Evolutionary conservation across 2,113 vertebrate species (phyloP).

Genomic region (Hippoglossus stenolepis): DNA sequence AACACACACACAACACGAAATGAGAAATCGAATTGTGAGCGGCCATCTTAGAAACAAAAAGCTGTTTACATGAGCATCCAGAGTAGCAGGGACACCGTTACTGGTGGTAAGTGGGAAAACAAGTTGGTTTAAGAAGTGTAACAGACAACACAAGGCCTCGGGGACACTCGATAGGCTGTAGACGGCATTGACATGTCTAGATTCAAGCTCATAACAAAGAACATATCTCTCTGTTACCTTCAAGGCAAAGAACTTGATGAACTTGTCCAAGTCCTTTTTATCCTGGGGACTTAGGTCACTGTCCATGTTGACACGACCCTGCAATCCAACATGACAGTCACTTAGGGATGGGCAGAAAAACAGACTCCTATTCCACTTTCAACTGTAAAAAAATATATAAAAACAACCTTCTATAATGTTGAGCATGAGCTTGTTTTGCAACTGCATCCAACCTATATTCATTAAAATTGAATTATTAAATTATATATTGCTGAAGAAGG

Average conservation of each 20-base stretch:
- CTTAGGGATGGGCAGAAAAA: background rate
- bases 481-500: too few species aligned
- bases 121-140: background rate
- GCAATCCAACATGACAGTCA: slow-evolving; percentile 39
- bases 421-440: too few species aligned
- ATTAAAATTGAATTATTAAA: background rate
- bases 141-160: too few species aligned
- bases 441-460: too few species aligned
- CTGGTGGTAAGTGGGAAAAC: background rate
- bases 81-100: too few species aligned
- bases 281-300: slow-evolving; percentile 96
- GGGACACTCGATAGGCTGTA: background rate
- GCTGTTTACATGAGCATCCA: background rate
- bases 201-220: background rate
- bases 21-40: background rate
- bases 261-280: slow-evolving; percentile 99
- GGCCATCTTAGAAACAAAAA: background rate
- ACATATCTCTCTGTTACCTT: slow-evolving; percentile 83
- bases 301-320: slow-evolving; percentile 92
- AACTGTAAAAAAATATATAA: too few species aligned
- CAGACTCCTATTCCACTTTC: too few species aligned
- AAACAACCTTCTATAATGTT: too few species aligned
- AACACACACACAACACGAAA: slow-evolving; percentile 11
- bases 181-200: background rate
- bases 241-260: slow-evolving; percentile 98